Evolutionary conservation across 1,140 invertebrate species (phyloP).

Genomic region (Drosophila nannoptera): DNA sequence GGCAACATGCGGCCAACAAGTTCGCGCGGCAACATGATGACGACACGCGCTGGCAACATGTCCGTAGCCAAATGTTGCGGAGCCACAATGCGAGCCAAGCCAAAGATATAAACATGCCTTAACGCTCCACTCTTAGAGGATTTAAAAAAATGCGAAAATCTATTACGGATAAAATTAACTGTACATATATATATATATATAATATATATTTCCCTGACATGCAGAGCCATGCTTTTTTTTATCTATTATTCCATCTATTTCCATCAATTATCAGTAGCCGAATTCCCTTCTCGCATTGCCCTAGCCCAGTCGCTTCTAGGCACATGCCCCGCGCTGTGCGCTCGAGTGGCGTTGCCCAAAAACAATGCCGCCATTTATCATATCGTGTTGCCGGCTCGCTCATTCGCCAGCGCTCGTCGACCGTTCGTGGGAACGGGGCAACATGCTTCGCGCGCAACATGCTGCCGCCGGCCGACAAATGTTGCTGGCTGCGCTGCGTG

Average conservation of each 20-base stretch:
- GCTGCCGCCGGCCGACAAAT: constrained; percentile 22
- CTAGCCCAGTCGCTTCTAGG: constrained; percentile 23
- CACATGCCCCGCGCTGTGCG: constrained; percentile 18
- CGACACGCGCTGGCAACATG: constrained; percentile 47
- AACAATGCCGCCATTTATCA: constrained; percentile 76
- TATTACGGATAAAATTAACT: neutral
- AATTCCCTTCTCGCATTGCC: neutral
- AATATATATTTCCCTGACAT: too few relatives aligned
- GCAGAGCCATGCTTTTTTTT: neutral
- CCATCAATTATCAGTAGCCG: neutral
- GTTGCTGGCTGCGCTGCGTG: too few relatives aligned
- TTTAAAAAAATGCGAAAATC: neutral
- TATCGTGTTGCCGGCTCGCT: constrained; percentile 55
- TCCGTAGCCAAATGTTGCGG: constrained; percentile 33
- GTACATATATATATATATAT: neutral
- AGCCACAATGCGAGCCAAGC: constrained; percentile 29
- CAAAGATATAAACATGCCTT: neutral
- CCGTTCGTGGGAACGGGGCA: constrained; percentile 31
- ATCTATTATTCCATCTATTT: neutral
- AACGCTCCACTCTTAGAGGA: neutral
- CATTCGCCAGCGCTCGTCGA: constrained; percentile 27
- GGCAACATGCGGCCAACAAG: constrained; percentile 58
- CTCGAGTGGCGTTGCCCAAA: constrained; percentile 43
- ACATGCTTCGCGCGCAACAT: constrained; percentile 54
- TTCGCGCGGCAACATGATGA: constrained; percentile 34